Percentiles rank a stretch among this genome's conserved stretches.
Evolutionary conservation across 2,797 vertebrate genomes (phyloP).

Genomic region (Prionace glauca): DNA sequence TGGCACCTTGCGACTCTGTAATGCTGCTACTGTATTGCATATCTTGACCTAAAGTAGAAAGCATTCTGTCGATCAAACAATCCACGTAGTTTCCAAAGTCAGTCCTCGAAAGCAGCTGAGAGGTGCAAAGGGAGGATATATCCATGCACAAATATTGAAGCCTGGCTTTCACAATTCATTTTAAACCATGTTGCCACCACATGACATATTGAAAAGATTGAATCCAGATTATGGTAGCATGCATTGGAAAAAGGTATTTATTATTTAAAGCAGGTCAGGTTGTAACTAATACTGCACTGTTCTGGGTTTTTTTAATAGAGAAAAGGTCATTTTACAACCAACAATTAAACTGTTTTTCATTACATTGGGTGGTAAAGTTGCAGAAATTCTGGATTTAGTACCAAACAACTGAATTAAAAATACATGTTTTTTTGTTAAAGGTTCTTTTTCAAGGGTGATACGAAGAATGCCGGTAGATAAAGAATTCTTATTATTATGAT

Average conservation of each 20-base stretch:
- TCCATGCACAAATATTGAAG: neutral
- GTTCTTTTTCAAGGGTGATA: conserved; percentile 57
- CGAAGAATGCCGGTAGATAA: conserved; percentile 64
- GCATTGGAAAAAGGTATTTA: neutral
- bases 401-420: conserved; percentile 33
- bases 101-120: neutral
- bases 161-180: neutral
- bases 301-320: too few relatives aligned
- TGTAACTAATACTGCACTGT: neutral
- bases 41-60: neutral
- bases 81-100: neutral
- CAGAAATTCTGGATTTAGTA: conserved; percentile 11
- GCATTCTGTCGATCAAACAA: neutral
- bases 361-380: neutral
- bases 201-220: neutral
- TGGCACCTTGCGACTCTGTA: neutral
- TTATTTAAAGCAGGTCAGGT: neutral
- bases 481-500: conserved; percentile 69
- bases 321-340: conserved; percentile 21
- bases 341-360: neutral
- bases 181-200: neutral
- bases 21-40: neutral
- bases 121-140: neutral
- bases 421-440: conserved; percentile 49
- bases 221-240: neutral